Conservation (phyloP, 2,888 invertebrate genomes). For the Chalcosyrphus nemorum region DNA sequence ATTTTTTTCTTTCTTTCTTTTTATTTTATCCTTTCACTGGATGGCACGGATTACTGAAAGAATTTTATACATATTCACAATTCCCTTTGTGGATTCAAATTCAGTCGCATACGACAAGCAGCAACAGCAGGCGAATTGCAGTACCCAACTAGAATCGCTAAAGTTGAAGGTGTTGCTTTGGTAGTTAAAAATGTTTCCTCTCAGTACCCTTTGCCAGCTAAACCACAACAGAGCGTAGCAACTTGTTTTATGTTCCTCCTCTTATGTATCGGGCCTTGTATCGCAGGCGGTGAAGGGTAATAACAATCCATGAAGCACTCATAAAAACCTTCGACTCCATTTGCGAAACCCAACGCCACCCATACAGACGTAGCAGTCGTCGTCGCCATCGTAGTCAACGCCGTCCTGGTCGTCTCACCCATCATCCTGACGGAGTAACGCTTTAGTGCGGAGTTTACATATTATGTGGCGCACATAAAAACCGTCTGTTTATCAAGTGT, state of each 20-base stretch:
- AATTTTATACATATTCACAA: slow-evolving; percentile 60
- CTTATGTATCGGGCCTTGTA: slow-evolving; percentile 33
- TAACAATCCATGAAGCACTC: slow-evolving; percentile 64
- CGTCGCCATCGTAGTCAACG: too few relatives aligned
- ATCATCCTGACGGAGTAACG: slow-evolving; percentile 11
- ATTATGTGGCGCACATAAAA: slow-evolving; percentile 56
- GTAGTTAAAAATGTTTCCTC: slow-evolving; percentile 49
- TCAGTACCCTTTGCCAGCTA: slow-evolving; percentile 11
- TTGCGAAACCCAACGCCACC: slow-evolving; percentile 32
- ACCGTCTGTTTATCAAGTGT: slow-evolving; percentile 64
- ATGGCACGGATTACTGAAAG: slow-evolving; percentile 64
- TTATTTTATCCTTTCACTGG: slow-evolving; percentile 34
- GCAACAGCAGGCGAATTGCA: slow-evolving; percentile 13
- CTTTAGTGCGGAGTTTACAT: slow-evolving; percentile 47
- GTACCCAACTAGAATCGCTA: slow-evolving; percentile 32
- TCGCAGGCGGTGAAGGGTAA: slow-evolving; percentile 62
- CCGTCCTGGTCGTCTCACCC: slow-evolving; percentile 10
- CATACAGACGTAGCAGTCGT: slow-evolving; percentile 5
- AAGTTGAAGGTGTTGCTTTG: slow-evolving; percentile 71
- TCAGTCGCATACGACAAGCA: slow-evolving; percentile 40
- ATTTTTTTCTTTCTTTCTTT: neutral
- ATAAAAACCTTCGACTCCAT: slow-evolving; percentile 54
- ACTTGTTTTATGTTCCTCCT: slow-evolving; percentile 58
- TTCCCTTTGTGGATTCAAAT: slow-evolving; percentile 60
- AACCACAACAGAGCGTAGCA: slow-evolving; percentile 64